A percentile compares a stretch with the other conserved stretches of the same genome.
These are phyloP conservation scores for Parthenolecanium corni DNA, from an alignment of 2,888 invertebrate genomes.

Conservation along the genomic window DNA sequence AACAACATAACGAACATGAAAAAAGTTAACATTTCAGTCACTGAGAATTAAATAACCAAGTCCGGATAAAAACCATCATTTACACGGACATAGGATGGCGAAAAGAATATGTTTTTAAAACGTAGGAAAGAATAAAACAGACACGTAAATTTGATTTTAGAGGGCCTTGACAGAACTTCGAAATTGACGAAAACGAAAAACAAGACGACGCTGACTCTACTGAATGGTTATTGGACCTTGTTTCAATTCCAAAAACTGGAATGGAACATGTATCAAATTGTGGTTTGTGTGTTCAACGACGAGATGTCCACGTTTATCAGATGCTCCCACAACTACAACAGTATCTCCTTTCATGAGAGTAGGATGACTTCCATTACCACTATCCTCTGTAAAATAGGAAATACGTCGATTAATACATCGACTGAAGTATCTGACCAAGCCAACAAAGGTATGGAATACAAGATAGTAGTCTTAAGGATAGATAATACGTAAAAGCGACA, in stretches of 20 bases:
- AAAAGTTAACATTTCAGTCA: no score
- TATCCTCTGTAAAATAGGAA: constrained; percentile 38
- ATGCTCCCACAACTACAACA: constrained; percentile 79
- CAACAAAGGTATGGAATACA: background rate
- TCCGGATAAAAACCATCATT: no score
- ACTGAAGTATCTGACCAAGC: background rate
- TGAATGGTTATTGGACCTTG: constrained; percentile 35
- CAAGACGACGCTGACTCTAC: background rate
- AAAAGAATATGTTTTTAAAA: no score
- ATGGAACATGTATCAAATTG: constrained; percentile 61
- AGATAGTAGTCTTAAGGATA: no score
- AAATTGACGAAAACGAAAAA: no score
- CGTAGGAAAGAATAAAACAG: no score
- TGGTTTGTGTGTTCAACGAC: constrained; percentile 68
- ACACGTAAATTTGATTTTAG: no score
- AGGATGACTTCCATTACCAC: constrained; percentile 42
- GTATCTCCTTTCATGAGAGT: constrained; percentile 69
- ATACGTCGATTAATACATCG: background rate
- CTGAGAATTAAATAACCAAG: no score
- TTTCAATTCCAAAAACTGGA: constrained; percentile 67
- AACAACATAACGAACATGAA: no score
- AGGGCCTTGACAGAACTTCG: no score
- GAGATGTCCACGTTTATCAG: constrained; percentile 72
- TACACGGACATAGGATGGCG: no score
- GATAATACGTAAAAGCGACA: no score